Percentiles rank a stretch among this genome's conserved stretches.
Conservation (phyloP, 2,888 invertebrate genomes). For the Shargacucullia verbasci region DNA sequence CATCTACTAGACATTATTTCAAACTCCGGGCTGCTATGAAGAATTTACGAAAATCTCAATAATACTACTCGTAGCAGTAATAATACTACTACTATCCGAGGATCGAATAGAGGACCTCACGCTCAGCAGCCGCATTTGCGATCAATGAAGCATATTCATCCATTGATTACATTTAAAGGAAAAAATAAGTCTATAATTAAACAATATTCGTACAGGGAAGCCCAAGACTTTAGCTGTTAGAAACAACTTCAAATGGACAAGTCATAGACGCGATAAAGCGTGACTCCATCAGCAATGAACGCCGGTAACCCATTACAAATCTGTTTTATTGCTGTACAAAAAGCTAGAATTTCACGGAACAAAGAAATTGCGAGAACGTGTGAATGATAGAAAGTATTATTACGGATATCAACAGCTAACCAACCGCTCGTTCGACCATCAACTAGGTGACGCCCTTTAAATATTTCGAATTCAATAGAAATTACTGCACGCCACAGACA, state of each 20-base stretch:
- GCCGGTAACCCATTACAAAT: constrained; percentile 60
- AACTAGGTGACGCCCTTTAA: constrained; percentile 78
- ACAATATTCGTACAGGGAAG: constrained; percentile 15
- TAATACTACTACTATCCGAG: too few relatives aligned
- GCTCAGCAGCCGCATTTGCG: too few relatives aligned
- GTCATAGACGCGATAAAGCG: constrained; percentile 53
- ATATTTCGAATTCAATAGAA: constrained; percentile 71
- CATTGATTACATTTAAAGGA: too few relatives aligned
- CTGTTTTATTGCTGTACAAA: constrained; percentile 56
- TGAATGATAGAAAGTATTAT: constrained; percentile 65
- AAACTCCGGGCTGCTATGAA: too few relatives aligned
- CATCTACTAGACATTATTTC: too few relatives aligned
- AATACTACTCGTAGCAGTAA: too few relatives aligned
- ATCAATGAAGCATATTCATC: too few relatives aligned
- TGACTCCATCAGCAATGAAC: constrained; percentile 56
- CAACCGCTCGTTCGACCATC: constrained; percentile 62
- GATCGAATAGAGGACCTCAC: too few relatives aligned
- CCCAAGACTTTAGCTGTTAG: constrained; percentile 19
- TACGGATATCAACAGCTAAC: constrained; percentile 64
- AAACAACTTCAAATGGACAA: constrained; percentile 43
- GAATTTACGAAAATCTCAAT: too few relatives aligned
- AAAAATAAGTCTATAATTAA: too few relatives aligned
- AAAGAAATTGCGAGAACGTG: constrained; percentile 67
- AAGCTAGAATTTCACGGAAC: constrained; percentile 61
- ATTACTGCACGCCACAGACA: constrained; percentile 57